phyloP scores from a whole-genome alignment of 1,140 invertebrate genomes.

The Archegozetes longisetosus region DNA sequence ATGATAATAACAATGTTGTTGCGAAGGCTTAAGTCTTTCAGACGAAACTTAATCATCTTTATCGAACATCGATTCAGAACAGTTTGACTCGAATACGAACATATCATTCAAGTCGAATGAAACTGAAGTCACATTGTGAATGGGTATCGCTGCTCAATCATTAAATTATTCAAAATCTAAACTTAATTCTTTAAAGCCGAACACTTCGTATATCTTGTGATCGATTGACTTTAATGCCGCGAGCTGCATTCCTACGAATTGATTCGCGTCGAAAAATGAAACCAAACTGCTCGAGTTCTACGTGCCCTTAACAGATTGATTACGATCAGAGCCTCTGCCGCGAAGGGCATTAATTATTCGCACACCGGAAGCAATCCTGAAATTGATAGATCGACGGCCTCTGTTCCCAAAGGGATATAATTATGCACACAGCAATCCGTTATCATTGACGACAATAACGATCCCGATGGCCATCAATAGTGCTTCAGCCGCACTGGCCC shows the following conservation, averaged over 20 bases:
- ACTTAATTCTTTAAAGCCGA: slow-evolving; percentile 29
- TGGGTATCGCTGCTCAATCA: not conserved
- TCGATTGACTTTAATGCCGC: slow-evolving; percentile 76
- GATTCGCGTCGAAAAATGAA: slow-evolving; percentile 72
- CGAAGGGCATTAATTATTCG: slow-evolving; percentile 87
- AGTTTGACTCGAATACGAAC: no score
- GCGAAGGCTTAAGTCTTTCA: no score
- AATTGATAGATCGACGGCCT: slow-evolving; percentile 76
- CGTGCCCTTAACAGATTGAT: slow-evolving; percentile 77
- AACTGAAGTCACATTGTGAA: not conserved
- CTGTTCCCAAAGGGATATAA: slow-evolving; percentile 60
- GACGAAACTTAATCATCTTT: no score
- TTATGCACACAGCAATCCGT: slow-evolving; percentile 75
- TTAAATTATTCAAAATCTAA: not conserved
- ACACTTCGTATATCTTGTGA: slow-evolving; percentile 28
- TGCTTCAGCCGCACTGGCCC: slow-evolving; percentile 71
- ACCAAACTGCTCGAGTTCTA: slow-evolving; percentile 71
- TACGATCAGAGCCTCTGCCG: slow-evolving; percentile 87
- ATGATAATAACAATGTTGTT: no score
- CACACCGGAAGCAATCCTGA: slow-evolving; percentile 65
- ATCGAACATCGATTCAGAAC: no score
- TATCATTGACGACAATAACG: slow-evolving; percentile 74
- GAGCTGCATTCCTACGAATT: slow-evolving; percentile 91
- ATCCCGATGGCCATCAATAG: slow-evolving; percentile 88
- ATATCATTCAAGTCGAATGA: no score